phyloP scores from a whole-genome alignment of 1,140 invertebrate genomes.

The Aphidius gifuensis region DNA sequence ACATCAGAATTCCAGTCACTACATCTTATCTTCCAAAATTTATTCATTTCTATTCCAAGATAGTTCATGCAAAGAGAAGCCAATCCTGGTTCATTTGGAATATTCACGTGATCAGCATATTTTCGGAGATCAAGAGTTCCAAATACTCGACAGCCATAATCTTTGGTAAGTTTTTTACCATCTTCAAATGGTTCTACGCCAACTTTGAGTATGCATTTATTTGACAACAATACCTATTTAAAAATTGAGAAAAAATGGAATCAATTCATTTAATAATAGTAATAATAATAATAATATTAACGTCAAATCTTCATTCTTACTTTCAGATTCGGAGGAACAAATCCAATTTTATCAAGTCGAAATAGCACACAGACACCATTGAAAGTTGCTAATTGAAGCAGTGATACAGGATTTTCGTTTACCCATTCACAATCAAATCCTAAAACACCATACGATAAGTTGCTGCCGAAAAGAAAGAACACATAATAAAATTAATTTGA shows the following conservation, averaged over 20 bases:
- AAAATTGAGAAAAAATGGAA: slow-evolving; percentile 12
- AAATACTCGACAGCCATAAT: slow-evolving; percentile 64
- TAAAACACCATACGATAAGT: slow-evolving; percentile 51
- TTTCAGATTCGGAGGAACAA: slow-evolving; percentile 58
- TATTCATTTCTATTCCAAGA: slow-evolving; percentile 64
- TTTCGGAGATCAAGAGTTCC: slow-evolving; percentile 72
- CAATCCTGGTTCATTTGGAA: slow-evolving; percentile 59
- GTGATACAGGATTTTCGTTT: slow-evolving; percentile 58
- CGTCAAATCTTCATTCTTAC: slow-evolving; percentile 32
- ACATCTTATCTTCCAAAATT: slow-evolving; percentile 61
- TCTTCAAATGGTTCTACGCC: slow-evolving; percentile 72
- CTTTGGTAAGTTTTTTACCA: slow-evolving; percentile 63
- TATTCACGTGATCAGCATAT: slow-evolving; percentile 54
- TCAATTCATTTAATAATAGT: too few relatives aligned
- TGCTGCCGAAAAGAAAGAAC: slow-evolving; percentile 33
- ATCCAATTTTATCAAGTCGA: slow-evolving; percentile 59
- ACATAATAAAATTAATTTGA: too few relatives aligned
- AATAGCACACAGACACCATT: slow-evolving; percentile 64
- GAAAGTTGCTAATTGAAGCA: slow-evolving; percentile 65
- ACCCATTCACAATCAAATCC: slow-evolving; percentile 75
- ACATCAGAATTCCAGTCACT: slow-evolving; percentile 71
- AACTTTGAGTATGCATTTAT: slow-evolving; percentile 66
- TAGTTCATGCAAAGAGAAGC: slow-evolving; percentile 60
- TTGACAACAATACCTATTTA: slow-evolving; percentile 50
- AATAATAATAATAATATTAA: too few relatives aligned